These are phyloP conservation scores for Odontocerum albicorne DNA, from an alignment of 2,888 invertebrate species.

Conservation along the genomic window DNA sequence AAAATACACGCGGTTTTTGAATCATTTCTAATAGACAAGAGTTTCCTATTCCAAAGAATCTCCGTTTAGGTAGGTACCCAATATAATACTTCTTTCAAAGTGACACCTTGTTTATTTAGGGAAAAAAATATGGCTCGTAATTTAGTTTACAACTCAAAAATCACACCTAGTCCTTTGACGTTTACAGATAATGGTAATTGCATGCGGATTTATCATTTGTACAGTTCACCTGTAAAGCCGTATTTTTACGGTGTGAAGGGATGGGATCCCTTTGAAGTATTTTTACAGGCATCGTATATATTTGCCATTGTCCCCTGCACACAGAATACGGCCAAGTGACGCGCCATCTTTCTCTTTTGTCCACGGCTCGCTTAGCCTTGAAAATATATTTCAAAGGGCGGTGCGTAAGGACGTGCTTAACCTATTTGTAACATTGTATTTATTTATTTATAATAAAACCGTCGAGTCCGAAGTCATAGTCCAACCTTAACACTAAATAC, in stretches of 20 bases:
- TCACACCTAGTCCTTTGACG: conserved; percentile 6
- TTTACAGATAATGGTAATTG: conserved; percentile 7
- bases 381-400: conserved; percentile 5
- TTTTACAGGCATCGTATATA: conserved; percentile 14
- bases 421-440: too few species aligned
- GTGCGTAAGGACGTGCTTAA: conserved; percentile 6
- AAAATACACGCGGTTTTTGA: too few species aligned
- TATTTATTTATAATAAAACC: too few species aligned
- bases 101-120: background rate
- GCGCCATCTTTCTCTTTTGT: conserved; percentile 13
- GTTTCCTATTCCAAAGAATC: too few species aligned
- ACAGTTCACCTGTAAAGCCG: conserved; percentile 16
- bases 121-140: background rate
- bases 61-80: conserved; percentile 2
- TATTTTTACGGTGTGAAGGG: too few species aligned
- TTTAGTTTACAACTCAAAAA: background rate
- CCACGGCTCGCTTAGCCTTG: conserved; percentile 7
- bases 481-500: too few species aligned
- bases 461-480: too few species aligned
- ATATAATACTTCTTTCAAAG: background rate
- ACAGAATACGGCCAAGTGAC: conserved; percentile 1
- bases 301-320: conserved; percentile 5
- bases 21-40: too few species aligned
- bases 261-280: conserved; percentile 13
- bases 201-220: conserved; percentile 18